Percentiles rank a stretch among this genome's conserved stretches.
These are phyloP conservation scores for Trididemnum nubilum DNA, from an alignment of 23 tunicate species.

Conservation along the genomic window DNA sequence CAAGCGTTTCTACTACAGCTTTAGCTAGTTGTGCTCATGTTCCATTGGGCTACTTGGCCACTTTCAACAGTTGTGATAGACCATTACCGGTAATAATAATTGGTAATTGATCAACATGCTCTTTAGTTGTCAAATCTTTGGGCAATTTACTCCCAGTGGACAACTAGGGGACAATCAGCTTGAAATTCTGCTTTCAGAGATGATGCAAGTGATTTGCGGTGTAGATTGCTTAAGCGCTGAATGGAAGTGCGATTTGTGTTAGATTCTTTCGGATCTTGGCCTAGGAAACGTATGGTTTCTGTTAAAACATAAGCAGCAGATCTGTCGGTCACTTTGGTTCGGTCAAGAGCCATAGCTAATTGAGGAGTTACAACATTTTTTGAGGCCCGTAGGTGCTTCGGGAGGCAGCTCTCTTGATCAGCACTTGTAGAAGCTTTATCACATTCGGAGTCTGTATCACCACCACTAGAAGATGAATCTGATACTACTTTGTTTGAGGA, in stretches of 20 bases:
- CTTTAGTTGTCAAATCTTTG: too few relatives aligned
- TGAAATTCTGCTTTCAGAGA: slow-evolving; percentile 22
- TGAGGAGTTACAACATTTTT: slow-evolving; percentile 27
- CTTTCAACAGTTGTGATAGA: too few relatives aligned
- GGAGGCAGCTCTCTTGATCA: neutral
- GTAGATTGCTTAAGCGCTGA: neutral
- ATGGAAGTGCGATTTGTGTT: slow-evolving; percentile 27
- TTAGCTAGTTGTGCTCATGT: too few relatives aligned
- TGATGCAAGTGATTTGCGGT: neutral
- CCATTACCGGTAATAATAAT: too few relatives aligned
- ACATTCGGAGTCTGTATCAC: slow-evolving; percentile 15
- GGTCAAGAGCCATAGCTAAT: slow-evolving; percentile 29
- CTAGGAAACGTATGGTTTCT: slow-evolving; percentile 6
- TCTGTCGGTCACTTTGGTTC: slow-evolving; percentile 17
- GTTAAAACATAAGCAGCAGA: slow-evolving; percentile 22
- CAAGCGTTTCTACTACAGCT: too few relatives aligned
- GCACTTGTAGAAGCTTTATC: slow-evolving; percentile 16
- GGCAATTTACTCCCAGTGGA: too few relatives aligned
- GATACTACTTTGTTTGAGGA: neutral
- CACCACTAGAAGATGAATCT: slow-evolving; percentile 6
- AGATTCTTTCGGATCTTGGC: slow-evolving; percentile 21
- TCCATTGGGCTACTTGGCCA: too few relatives aligned
- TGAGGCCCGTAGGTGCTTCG: neutral
- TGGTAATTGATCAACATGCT: too few relatives aligned
- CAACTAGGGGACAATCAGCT: slow-evolving; percentile 17